Base-by-base conservation (phyloP, 2,113 vertebrate genomes). In the Mobula birostris region DNA sequence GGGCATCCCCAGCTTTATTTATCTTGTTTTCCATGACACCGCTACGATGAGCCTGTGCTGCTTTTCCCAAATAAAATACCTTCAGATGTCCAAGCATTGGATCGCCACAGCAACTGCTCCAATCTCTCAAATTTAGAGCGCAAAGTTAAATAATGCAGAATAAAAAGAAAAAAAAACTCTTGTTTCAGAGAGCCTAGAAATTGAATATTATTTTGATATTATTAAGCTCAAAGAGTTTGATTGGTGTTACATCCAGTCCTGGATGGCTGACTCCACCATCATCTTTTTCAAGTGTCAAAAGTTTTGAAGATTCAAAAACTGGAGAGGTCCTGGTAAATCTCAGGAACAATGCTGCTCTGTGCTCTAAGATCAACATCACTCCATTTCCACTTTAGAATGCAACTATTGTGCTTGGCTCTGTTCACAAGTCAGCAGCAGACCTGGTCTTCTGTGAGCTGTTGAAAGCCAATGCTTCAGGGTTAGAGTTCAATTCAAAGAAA, bases 401-500 rank as follows among this genome's bases (percentile, higher is more conserved):
- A 70, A 48, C 32, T 74, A 21, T 40, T 70, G 19, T 40, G 70
- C 72, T 56, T 93, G 68, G 21, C 68, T 92, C 11, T 48, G 90
- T 27, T 40, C 32, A 24, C 66, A 6, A 74, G 48, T 74, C 36
- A 93, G 66, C 68, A 93, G 24, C 19, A 24, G n/a, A 24, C 32
- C 7, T 72, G 32, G 24, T 92, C 32, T 32, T 48, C 68, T 27
- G 11, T 5, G 24, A 74, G 68, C 90, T 74, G 90, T 93, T 93
- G 48, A 93, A 19, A 93, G 90, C 40, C 66, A 93, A 19, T 70
- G 88, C 61, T 91, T 91, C 88, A 91, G 63, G 90, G 90, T 93
- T 93, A 72, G 24, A 93, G 90, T 93, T 93, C 68, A 70, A 36
- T 40, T 92, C 88, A 93, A 93, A 56, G 48, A 93, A 48, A 93